Conservation (phyloP, 1,140 invertebrate species). For the Euura lappo region DNA sequence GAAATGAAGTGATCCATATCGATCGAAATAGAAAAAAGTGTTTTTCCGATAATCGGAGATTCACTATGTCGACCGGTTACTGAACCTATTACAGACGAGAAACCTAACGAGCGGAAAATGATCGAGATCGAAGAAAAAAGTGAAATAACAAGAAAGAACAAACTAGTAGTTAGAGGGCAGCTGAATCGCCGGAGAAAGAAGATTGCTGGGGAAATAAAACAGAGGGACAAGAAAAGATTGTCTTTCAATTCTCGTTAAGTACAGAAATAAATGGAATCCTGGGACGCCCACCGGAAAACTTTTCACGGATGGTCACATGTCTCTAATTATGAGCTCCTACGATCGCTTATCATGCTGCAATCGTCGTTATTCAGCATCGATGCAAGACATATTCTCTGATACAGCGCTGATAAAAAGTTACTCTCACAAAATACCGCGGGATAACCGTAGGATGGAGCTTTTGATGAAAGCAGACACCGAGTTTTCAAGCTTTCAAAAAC, state of each 20-base stretch:
- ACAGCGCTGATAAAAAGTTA: too few species aligned
- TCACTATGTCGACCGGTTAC: too few species aligned
- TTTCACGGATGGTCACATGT: not conserved
- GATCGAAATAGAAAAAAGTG: too few species aligned
- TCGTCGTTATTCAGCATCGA: too few species aligned
- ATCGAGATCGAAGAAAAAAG: not conserved
- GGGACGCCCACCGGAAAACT: not conserved
- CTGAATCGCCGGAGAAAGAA: not conserved
- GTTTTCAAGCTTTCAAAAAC: not conserved
- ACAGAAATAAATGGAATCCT: not conserved
- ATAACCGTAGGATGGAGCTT: not conserved
- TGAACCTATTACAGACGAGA: not conserved
- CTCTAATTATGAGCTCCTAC: too few species aligned
- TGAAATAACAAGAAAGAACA: not conserved
- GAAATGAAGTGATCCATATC: too few species aligned
- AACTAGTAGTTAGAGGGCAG: not conserved
- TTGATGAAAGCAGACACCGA: not conserved
- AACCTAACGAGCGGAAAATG: not conserved
- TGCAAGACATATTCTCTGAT: too few species aligned
- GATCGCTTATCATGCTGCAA: too few species aligned
- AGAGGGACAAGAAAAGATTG: not conserved
- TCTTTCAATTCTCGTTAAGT: constrained; percentile 7
- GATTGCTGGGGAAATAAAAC: not conserved
- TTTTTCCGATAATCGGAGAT: too few species aligned
- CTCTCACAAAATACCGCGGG: too few species aligned